These are phyloP conservation scores for Sitobion miscanthi DNA, from an alignment of 1,140 invertebrate species.

Conservation along the genomic window DNA sequence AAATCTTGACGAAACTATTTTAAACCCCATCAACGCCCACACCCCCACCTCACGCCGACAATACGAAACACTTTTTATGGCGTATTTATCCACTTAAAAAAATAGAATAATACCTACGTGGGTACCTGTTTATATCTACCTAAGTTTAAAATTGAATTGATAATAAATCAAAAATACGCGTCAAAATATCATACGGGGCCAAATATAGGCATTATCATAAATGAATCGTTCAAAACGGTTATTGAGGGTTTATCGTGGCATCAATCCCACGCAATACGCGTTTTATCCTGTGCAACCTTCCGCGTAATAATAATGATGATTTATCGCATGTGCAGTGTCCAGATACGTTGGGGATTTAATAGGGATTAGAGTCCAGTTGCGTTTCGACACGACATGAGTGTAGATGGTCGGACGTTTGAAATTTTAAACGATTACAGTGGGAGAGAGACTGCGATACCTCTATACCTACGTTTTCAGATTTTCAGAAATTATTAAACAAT, in stretches of 20 bases:
- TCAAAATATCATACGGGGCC: not conserved
- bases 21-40: no score
- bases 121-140: not conserved
- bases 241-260: not conserved
- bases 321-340: not conserved
- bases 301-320: not conserved
- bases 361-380: not conserved
- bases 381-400: not conserved
- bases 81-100: not conserved
- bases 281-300: not conserved
- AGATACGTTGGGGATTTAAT: not conserved
- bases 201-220: not conserved
- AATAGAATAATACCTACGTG: not conserved
- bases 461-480: not conserved
- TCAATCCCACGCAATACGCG: not conserved
- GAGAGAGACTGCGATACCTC: not conserved
- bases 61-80: not conserved
- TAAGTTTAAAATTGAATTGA: not conserved
- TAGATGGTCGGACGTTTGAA: not conserved
- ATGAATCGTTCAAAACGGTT: not conserved
- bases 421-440: not conserved
- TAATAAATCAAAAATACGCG: not conserved
- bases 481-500: not conserved
- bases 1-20: not conserved
- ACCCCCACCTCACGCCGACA: not conserved